phyloP scores from a whole-genome alignment of 2,113 vertebrate genomes.

The Nestor notabilis region DNA sequence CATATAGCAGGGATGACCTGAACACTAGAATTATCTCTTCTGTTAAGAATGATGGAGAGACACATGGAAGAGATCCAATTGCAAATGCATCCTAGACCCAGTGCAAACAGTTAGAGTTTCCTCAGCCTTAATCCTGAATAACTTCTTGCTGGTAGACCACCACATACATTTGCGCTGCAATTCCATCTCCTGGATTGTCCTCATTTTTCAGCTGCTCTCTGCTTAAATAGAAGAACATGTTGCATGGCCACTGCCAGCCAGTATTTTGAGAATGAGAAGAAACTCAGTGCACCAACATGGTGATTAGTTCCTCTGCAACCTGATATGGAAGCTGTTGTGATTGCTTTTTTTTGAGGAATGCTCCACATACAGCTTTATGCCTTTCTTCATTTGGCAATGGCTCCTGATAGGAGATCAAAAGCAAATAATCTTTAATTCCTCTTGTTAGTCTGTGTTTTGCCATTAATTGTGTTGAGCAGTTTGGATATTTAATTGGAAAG shows the following conservation, averaged over 20 bases:
- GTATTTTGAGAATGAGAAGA: background rate
- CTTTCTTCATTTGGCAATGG: slow-evolving; percentile 31
- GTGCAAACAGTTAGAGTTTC: background rate
- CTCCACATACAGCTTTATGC: background rate
- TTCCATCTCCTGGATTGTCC: background rate
- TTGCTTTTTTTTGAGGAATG: background rate
- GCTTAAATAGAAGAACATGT: background rate
- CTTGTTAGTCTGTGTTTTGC: slow-evolving; percentile 50
- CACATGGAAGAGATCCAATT: background rate
- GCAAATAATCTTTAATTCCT: slow-evolving; percentile 43
- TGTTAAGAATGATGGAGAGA: background rate
- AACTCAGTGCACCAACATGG: background rate
- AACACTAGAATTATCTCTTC: background rate
- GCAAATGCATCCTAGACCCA: background rate
- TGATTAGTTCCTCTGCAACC: background rate
- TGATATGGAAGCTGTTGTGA: background rate
- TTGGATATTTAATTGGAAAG: slow-evolving; percentile 48
- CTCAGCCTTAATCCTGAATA: background rate
- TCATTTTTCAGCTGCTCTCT: background rate
- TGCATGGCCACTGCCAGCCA: background rate
- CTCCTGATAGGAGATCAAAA: slow-evolving; percentile 15
- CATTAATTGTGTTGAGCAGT: slow-evolving; percentile 32
- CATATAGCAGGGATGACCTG: background rate
- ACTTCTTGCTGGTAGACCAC: background rate
- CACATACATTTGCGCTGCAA: background rate